Base-by-base conservation (phyloP, 2,797 vertebrate genomes). In the Poecilia velifera region DNA sequence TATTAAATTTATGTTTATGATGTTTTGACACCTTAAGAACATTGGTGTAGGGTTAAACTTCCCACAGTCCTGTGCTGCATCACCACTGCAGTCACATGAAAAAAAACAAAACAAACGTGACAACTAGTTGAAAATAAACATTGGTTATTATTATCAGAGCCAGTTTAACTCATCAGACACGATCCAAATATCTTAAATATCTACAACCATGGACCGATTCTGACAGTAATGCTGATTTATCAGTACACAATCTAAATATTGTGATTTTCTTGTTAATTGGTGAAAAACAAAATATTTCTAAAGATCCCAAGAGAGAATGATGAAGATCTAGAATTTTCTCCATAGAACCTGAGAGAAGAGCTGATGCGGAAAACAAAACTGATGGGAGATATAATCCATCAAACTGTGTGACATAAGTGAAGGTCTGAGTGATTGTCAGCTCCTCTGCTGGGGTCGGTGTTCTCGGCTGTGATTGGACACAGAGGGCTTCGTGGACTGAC, bases 401-500 rank as follows among this genome's bases (percentile, higher is more conserved):
- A 43, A 28, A 43, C 13, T 70, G 20, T 70, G 20, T 41, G 20
- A 68, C 36, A 25, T 6, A 25, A 62, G 28, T 16, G n/a, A 62
- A 62, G n/a, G 28, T 6, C 28, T 28, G 28, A 62, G 10, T 25
- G 34, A 16, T 6, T 13, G 3, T n/a, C 1, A 43, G 31, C 74
- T n/a, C 53, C 20, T 62, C 22, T 72, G 0, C 34, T 41, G n/a
- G 43, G 59, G 12, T 57, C 10, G 1, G 4, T 0, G 76, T 45
- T 62, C 46, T 28, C 22, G 51, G 39, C 75, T 45, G 76, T 72
- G 31, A 36, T 74, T 43, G 41, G 36, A 3, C 20, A 36, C 2
- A 1, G 31, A 2, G 82, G 1, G 22, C n/a, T 25, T 36, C 20
- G 73, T 20, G 25, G 73, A 22, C 16, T 80, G 82, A 96, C 98